A percentile compares a stretch with the other conserved stretches of the same genome.
phyloP scores from a whole-genome alignment of 1,140 invertebrate species.

The Drosophila lowei region DNA sequence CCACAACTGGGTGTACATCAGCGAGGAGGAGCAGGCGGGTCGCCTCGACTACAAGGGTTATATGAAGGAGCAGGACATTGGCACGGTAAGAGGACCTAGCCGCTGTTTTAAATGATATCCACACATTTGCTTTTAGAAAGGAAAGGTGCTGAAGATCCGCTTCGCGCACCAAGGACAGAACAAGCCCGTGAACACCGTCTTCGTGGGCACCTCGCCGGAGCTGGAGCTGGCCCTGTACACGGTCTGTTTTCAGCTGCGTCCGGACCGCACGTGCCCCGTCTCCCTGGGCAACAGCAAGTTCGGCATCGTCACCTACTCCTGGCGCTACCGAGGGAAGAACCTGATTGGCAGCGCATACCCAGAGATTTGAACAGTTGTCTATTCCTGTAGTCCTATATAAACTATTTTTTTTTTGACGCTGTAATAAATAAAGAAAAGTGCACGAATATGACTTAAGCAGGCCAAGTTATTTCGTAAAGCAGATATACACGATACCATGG shows the following conservation, averaged over 20 bases:
- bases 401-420: slow-evolving; percentile 21
- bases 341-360: slow-evolving; percentile 92
- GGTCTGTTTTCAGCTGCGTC: slow-evolving; percentile 90
- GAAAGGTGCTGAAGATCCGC: slow-evolving; percentile 89
- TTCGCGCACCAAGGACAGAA: slow-evolving; percentile 89
- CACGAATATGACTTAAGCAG: too few species aligned
- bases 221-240: slow-evolving; percentile 96
- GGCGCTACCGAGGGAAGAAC: slow-evolving; percentile 88
- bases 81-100: slow-evolving; percentile 85
- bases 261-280: slow-evolving; percentile 88
- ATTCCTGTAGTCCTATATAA: slow-evolving; percentile 4
- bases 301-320: slow-evolving; percentile 89
- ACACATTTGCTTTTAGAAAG: slow-evolving; percentile 86
- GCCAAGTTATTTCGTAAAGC: too few species aligned
- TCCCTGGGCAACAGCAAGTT: slow-evolving; percentile 88
- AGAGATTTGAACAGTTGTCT: slow-evolving; percentile 84
- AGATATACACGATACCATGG: too few species aligned
- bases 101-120: not conserved
- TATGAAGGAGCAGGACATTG: slow-evolving; percentile 88
- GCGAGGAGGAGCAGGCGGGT: slow-evolving; percentile 88
- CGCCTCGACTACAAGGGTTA: slow-evolving; percentile 91
- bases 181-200: slow-evolving; percentile 92
- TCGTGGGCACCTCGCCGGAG: slow-evolving; percentile 96
- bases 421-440: slow-evolving; percentile 20
- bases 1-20: slow-evolving; percentile 95